These are phyloP conservation scores for Taxidea taxus DNA, from an alignment of 2,113 vertebrate species.

Conservation along the genomic window DNA sequence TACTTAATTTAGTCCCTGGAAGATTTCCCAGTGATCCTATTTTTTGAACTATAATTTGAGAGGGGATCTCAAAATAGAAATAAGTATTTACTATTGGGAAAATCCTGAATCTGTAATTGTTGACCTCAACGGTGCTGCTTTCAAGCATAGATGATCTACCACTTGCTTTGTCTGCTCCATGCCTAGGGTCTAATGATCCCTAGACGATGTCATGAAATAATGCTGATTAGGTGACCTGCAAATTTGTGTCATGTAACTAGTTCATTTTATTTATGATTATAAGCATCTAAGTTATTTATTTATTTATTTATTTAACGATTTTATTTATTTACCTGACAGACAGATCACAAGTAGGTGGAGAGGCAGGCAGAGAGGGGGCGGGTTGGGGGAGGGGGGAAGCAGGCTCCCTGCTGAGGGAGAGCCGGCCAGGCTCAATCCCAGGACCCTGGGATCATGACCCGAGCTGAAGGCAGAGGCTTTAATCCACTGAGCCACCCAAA, in stretches of 20 bases:
- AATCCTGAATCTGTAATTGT: background rate
- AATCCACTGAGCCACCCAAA: too few species aligned
- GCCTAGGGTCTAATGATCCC: background rate
- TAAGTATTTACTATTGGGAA: background rate
- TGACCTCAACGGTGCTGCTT: background rate
- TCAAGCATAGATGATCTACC: background rate
- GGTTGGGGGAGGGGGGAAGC: too few species aligned
- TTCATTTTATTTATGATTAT: background rate
- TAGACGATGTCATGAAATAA: background rate
- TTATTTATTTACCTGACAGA: too few species aligned
- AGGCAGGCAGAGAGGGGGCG: too few species aligned
- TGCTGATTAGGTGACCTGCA: background rate
- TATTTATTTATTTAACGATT: too few species aligned
- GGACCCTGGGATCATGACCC: too few species aligned
- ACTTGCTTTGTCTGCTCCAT: background rate
- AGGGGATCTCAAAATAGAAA: background rate
- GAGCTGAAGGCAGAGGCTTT: too few species aligned
- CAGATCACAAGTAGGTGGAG: too few species aligned
- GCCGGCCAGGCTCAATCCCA: too few species aligned
- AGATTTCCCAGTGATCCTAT: background rate
- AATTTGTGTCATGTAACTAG: background rate
- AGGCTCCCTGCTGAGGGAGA: too few species aligned
- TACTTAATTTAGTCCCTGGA: background rate
- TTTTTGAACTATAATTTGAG: background rate
- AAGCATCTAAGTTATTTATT: background rate